Conservation (phyloP, 2,113 vertebrate genomes). For the Sinocyclocheilus grahami region DNA sequence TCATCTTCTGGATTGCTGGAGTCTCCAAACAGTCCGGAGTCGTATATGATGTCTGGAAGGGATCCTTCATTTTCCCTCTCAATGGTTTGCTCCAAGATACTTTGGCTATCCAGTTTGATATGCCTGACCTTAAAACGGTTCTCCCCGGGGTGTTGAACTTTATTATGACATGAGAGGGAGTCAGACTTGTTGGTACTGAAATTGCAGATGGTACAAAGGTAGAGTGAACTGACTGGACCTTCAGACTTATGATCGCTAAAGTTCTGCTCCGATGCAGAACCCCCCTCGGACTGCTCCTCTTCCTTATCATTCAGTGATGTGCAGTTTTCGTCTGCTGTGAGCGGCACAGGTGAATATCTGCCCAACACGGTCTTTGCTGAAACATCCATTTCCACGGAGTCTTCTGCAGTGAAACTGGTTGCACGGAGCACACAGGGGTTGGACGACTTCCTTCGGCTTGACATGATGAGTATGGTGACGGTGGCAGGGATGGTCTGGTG, state of each 20-base stretch:
- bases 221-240: conserved; percentile 92
- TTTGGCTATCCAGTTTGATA: neutral
- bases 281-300: conserved; percentile 38
- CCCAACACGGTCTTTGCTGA: conserved; percentile 40
- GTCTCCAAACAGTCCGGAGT: conserved; percentile 60
- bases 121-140: conserved; percentile 88
- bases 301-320: conserved; percentile 56
- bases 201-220: conserved; percentile 90
- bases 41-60: neutral
- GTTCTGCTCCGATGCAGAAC: conserved; percentile 40
- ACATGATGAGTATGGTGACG: conserved; percentile 76
- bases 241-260: conserved; percentile 93
- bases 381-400: conserved; percentile 52
- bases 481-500: conserved; percentile 48
- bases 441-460: conserved; percentile 91
- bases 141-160: conserved; percentile 85
- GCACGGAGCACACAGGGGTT: conserved; percentile 89
- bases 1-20: conserved; percentile 71
- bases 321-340: conserved; percentile 61
- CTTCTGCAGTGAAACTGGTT: conserved; percentile 73
- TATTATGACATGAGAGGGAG: conserved; percentile 91
- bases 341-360: conserved; percentile 47
- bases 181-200: conserved; percentile 96
- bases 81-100: too few species aligned
- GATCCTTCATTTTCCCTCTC: neutral